phyloP scores from a whole-genome alignment of 2,797 vertebrate genomes.

The Natrix natrix region DNA sequence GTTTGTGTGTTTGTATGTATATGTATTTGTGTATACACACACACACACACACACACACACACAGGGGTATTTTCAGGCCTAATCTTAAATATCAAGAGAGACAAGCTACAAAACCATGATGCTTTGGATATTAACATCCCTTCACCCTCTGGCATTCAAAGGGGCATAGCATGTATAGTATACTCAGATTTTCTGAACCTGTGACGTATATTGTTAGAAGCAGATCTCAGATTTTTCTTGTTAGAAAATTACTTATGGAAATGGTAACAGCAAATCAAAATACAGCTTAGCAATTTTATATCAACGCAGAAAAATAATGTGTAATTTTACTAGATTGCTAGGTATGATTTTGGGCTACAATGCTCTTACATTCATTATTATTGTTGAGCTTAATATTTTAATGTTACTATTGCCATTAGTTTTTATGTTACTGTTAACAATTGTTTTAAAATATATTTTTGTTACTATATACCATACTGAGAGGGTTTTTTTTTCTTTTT shows the following conservation, averaged over 20 bases:
- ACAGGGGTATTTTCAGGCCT: neutral
- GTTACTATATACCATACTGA: neutral
- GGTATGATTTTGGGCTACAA: neutral
- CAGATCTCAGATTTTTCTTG: neutral
- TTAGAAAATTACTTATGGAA: neutral
- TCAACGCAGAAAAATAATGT: neutral
- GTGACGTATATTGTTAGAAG: neutral
- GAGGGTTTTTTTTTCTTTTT: neutral
- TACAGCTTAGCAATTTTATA: rapidly evolving
- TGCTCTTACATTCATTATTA: neutral
- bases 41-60: too few relatives aligned
- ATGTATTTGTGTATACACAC: neutral
- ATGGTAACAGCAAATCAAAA: rapidly evolving
- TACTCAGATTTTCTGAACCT: neutral
- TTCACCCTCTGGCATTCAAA: neutral
- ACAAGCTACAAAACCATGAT: neutral
- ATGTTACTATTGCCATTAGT: neutral
- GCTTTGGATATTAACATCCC: neutral
- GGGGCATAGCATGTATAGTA: neutral
- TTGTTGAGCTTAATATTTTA: neutral
- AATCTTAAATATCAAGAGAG: neutral
- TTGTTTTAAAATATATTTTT: neutral
- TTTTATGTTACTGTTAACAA: neutral
- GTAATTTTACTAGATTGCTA: neutral
- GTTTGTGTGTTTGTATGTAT: neutral